Percentiles rank a stretch among this genome's conserved stretches.
Evolutionary conservation across 1,140 invertebrate genomes (phyloP).

Genomic region (Heliconius melpomene): DNA sequence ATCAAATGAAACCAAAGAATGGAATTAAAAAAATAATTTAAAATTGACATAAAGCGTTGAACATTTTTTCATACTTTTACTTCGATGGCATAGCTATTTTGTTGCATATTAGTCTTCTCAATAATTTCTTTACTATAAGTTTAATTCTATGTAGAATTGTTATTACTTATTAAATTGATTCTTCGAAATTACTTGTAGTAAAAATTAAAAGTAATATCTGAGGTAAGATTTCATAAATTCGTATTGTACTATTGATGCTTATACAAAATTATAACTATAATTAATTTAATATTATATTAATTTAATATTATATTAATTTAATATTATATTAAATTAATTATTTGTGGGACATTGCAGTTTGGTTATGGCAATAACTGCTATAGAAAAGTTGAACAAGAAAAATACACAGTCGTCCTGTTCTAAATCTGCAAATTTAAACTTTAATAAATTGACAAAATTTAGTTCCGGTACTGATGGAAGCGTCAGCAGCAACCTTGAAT

Average conservation of each 20-base stretch:
- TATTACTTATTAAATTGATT: slow-evolving; percentile 40
- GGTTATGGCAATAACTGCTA: slow-evolving; percentile 57
- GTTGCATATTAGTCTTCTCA: background rate
- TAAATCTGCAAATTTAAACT: slow-evolving; percentile 43
- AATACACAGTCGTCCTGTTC: slow-evolving; percentile 38
- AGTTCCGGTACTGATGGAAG: slow-evolving; percentile 42
- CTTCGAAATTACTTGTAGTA: slow-evolving; percentile 56
- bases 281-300: background rate
- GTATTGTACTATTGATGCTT: background rate
- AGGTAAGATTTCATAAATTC: background rate
- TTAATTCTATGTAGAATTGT: slow-evolving; percentile 56
- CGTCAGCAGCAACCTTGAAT: slow-evolving; percentile 39
- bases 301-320: no score
- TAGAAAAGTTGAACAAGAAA: slow-evolving; percentile 40
- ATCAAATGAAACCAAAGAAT: background rate
- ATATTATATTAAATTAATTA: no score
- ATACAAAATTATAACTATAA: background rate
- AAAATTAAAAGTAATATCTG: background rate
- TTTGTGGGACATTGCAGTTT: background rate
- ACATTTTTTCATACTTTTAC: slow-evolving; percentile 41
- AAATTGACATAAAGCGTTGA: slow-evolving; percentile 35
- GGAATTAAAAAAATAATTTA: background rate
- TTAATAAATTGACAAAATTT: slow-evolving; percentile 42
- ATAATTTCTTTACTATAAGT: slow-evolving; percentile 24
- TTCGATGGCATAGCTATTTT: slow-evolving; percentile 9